Percentiles rank a stretch among this genome's conserved stretches.
phyloP scores from a whole-genome alignment of 2,113 vertebrate genomes.

The Mesembrinibis cayennensis region DNA sequence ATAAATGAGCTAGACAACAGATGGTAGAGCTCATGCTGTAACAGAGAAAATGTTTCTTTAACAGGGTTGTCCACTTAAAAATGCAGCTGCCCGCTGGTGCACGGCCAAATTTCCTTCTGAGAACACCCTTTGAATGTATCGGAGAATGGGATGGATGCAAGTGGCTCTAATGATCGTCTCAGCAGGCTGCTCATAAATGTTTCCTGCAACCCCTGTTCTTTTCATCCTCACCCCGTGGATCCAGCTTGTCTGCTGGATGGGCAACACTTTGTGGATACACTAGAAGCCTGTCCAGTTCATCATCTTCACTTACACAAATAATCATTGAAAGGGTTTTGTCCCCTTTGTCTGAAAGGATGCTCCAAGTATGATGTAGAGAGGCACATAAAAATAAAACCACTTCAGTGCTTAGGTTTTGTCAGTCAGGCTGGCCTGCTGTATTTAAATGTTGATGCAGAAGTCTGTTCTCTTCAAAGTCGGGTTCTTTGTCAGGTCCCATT shows the following conservation, averaged over 20 bases:
- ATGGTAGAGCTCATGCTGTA: conserved; percentile 11
- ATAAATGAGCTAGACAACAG: conserved; percentile 45
- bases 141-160: background rate
- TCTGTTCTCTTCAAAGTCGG: background rate
- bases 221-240: background rate
- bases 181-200: background rate
- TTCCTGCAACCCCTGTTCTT: background rate
- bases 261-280: background rate
- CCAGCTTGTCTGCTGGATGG: background rate
- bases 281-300: background rate
- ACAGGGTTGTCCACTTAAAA: conserved; percentile 21
- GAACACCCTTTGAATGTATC: background rate
- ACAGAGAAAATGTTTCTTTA: background rate
- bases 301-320: background rate
- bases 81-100: background rate
- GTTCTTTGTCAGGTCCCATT: background rate
- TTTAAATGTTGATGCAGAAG: background rate
- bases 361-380: background rate
- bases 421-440: background rate
- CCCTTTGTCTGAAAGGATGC: background rate
- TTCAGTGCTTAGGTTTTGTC: background rate
- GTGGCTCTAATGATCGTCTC: background rate
- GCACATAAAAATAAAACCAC: background rate
- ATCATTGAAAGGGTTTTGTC: background rate
- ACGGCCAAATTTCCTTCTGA: background rate